Evolutionary conservation across 1,140 invertebrate species (phyloP).

Genomic region (Habropoda laboriosa): DNA sequence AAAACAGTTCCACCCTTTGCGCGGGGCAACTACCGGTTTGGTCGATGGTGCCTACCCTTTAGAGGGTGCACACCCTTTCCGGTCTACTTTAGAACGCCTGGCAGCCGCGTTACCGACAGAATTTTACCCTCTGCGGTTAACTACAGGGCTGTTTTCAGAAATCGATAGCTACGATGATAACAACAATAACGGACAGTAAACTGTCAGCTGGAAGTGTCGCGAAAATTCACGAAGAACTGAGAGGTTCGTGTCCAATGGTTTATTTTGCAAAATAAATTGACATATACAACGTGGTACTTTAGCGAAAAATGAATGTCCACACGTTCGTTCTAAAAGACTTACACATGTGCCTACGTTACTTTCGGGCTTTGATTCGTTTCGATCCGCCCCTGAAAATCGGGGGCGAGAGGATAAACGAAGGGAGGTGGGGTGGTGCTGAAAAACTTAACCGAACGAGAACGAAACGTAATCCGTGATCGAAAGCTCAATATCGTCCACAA

Average conservation of each 20-base stretch:
- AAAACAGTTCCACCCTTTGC: background rate
- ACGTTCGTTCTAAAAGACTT: slow-evolving; percentile 51
- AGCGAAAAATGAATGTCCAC: slow-evolving; percentile 71
- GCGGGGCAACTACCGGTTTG: background rate
- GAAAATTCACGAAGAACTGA: background rate
- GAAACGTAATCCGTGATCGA: slow-evolving; percentile 23
- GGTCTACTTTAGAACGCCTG: background rate
- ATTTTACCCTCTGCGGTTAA: slow-evolving; percentile 17
- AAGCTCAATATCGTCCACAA: slow-evolving; percentile 37
- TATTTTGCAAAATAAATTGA: slow-evolving; percentile 81
- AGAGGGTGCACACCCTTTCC: background rate
- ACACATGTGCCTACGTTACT: slow-evolving; percentile 52
- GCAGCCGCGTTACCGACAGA: slow-evolving; percentile 30
- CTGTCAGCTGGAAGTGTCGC: too few relatives aligned
- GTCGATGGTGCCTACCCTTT: background rate
- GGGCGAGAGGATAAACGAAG: slow-evolving; percentile 26
- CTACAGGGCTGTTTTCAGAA: too few relatives aligned
- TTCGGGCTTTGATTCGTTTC: slow-evolving; percentile 61
- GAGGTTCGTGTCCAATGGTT: slow-evolving; percentile 66
- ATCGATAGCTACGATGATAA: too few relatives aligned
- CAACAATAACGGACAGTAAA: background rate
- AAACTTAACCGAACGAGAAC: slow-evolving; percentile 23
- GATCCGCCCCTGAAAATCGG: slow-evolving; percentile 10
- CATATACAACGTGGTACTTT: slow-evolving; percentile 76
- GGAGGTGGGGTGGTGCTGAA: background rate